Conservation (phyloP, 2,888 invertebrate species). For the Pecten maximus region DNA sequence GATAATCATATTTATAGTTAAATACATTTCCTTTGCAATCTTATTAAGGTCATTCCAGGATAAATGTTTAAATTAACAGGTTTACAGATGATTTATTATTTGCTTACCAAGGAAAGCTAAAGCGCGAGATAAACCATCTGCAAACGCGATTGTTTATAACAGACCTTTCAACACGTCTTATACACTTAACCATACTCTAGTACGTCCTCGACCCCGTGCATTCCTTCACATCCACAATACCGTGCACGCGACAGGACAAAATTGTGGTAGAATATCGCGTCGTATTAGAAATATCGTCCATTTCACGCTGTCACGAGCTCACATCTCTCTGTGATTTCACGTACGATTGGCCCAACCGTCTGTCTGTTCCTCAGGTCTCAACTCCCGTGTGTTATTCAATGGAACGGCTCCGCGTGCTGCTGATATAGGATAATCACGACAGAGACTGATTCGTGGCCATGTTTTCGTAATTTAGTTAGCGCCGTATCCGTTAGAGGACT, state of each 20-base stretch:
- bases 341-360: neutral
- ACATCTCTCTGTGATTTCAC: slow-evolving; percentile 4
- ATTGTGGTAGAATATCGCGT: neutral
- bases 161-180: too few relatives aligned
- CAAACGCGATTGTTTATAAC: too few relatives aligned
- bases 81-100: too few relatives aligned
- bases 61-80: too few relatives aligned
- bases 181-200: too few relatives aligned
- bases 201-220: neutral
- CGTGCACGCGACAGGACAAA: neutral
- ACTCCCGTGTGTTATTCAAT: neutral
- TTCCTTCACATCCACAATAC: neutral
- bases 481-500: slow-evolving; percentile 18
- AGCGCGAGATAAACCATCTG: too few relatives aligned
- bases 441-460: slow-evolving; percentile 4
- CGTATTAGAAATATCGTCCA: slow-evolving; percentile 33
- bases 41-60: too few relatives aligned
- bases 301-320: slow-evolving; percentile 2
- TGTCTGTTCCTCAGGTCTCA: neutral
- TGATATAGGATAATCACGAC: slow-evolving; percentile 29
- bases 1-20: too few relatives aligned
- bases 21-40: too few relatives aligned
- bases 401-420: neutral
- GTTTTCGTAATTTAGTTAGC: slow-evolving; percentile 33
- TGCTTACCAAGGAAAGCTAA: too few relatives aligned